phyloP scores from a whole-genome alignment of 1,140 invertebrate species.

The Chironomus tepperi region DNA sequence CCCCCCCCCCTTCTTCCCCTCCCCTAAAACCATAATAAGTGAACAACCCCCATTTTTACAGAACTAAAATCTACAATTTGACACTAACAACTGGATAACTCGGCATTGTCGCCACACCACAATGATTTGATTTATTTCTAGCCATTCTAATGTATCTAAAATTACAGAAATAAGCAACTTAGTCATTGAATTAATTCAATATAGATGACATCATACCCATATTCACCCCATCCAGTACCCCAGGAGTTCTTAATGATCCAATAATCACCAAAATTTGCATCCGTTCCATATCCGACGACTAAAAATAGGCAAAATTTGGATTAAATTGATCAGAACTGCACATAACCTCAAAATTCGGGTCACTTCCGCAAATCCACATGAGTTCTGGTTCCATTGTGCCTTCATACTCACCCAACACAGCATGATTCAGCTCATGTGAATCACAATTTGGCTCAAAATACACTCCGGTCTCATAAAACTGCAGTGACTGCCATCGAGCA shows the following conservation, averaged over 20 bases:
- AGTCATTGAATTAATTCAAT: too few species aligned
- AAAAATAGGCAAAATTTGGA: too few species aligned
- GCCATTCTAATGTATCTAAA: slow-evolving; percentile 46
- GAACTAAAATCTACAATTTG: too few species aligned
- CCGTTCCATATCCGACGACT: slow-evolving; percentile 51
- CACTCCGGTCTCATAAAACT: slow-evolving; percentile 48
- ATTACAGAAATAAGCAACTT: too few species aligned
- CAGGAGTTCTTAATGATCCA: slow-evolving; percentile 60
- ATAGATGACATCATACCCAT: too few species aligned
- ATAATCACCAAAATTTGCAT: slow-evolving; percentile 49
- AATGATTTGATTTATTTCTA: slow-evolving; percentile 49
- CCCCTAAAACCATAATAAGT: too few species aligned
- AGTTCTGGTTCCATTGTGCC: too few species aligned
- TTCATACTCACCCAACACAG: slow-evolving; percentile 29
- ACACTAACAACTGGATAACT: slow-evolving; percentile 40
- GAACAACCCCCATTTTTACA: too few species aligned
- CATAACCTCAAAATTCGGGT: too few species aligned
- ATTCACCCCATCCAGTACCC: slow-evolving; percentile 46
- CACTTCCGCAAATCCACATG: too few species aligned
- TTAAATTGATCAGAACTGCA: too few species aligned
- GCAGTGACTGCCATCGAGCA: slow-evolving; percentile 60
- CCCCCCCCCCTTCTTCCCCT: too few species aligned
- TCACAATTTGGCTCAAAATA: slow-evolving; percentile 54
- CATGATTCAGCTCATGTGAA: slow-evolving; percentile 39
- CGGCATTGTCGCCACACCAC: slow-evolving; percentile 49